Evolutionary conservation across 2,888 invertebrate species (phyloP).

Genomic region (Cryptosula pallasiana): DNA sequence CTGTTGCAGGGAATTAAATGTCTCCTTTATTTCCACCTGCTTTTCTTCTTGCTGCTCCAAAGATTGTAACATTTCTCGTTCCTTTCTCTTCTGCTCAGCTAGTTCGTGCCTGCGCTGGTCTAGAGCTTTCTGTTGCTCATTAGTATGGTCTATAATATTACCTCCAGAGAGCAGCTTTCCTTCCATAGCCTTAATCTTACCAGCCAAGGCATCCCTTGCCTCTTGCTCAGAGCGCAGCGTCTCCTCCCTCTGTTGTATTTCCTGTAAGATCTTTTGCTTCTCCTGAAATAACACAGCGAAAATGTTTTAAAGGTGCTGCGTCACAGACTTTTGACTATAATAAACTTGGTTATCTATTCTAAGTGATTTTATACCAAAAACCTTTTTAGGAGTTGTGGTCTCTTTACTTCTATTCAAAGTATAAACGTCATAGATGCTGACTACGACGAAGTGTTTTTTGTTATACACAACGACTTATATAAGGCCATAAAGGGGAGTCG

Average conservation of each 20-base stretch:
- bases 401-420: no score
- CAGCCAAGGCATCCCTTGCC: slow-evolving; percentile 64
- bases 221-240: slow-evolving; percentile 53
- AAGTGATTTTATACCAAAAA: no score
- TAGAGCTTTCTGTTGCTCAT: slow-evolving; percentile 82
- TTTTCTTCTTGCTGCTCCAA: slow-evolving; percentile 90
- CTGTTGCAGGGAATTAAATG: slow-evolving; percentile 85
- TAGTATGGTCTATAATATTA: slow-evolving; percentile 90
- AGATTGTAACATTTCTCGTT: slow-evolving; percentile 87
- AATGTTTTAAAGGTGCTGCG: no score
- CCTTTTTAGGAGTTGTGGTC: no score
- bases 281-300: no score
- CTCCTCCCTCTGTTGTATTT: slow-evolving; percentile 67
- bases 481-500: no score
- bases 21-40: slow-evolving; percentile 80
- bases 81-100: slow-evolving; percentile 71
- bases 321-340: no score
- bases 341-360: no score
- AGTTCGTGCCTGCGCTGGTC: slow-evolving; percentile 81
- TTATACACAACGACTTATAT: no score
- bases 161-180: slow-evolving; percentile 89
- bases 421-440: no score
- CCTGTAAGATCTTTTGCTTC: slow-evolving; percentile 58
- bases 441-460: no score
- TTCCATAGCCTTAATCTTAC: slow-evolving; percentile 78